phyloP scores from a whole-genome alignment of 1,140 invertebrate species.

The Cotesia chilonis region DNA sequence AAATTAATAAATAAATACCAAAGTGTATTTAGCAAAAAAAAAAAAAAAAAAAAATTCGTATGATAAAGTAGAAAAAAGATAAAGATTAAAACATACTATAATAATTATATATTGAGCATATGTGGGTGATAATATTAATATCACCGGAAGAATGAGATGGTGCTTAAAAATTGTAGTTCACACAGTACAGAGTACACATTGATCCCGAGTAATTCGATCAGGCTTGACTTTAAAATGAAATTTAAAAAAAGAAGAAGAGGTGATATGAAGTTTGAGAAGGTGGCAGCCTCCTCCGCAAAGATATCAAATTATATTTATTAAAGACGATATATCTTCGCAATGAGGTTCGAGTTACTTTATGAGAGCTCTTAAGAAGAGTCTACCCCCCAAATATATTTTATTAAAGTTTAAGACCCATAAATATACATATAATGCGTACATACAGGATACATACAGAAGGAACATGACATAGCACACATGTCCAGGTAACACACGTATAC shows the following conservation, averaged over 20 bases:
- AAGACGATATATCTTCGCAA: conserved; percentile 38
- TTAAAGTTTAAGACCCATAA: too few species aligned
- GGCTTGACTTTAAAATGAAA: conserved; percentile 32
- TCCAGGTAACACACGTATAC: too few species aligned
- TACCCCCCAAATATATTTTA: neutral
- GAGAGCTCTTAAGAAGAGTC: neutral
- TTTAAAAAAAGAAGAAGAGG: neutral
- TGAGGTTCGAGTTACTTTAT: conserved; percentile 14
- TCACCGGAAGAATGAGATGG: conserved; percentile 1
- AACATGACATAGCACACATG: too few species aligned
- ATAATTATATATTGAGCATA: too few species aligned
- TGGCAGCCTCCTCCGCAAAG: conserved; percentile 45
- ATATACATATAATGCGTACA: too few species aligned
- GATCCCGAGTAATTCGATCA: conserved; percentile 40
- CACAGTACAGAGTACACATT: conserved; percentile 14
- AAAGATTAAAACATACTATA: too few species aligned
- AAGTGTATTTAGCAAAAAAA: too few species aligned
- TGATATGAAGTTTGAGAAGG: neutral
- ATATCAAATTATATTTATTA: conserved; percentile 54
- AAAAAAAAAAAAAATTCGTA: too few species aligned
- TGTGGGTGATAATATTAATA: neutral
- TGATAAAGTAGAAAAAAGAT: too few species aligned
- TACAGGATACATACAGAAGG: too few species aligned
- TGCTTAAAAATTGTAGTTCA: conserved; percentile 10
- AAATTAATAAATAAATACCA: too few species aligned